These are phyloP conservation scores for Leuciscus idus DNA, from an alignment of 2,113 vertebrate species.

Conservation along the genomic window DNA sequence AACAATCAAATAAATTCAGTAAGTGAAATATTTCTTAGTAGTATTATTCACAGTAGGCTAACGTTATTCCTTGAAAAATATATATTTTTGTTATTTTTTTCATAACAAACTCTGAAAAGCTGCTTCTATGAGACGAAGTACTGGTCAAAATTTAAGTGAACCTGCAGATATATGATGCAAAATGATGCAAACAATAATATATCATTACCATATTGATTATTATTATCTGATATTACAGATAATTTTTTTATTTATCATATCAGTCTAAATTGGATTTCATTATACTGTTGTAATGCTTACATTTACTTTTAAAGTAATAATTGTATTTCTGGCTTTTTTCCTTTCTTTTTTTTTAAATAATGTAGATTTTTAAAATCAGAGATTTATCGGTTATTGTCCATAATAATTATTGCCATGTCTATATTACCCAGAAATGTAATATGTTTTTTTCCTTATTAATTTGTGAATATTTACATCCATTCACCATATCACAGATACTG, in stretches of 20 bases:
- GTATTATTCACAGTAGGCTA: not conserved
- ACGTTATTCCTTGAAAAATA: not conserved
- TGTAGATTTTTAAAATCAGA: not conserved
- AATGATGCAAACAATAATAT: not conserved
- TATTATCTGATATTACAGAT: too few relatives aligned
- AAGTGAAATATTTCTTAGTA: not conserved
- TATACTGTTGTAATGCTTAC: not conserved
- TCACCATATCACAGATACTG: not conserved
- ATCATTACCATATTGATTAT: too few relatives aligned
- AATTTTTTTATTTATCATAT: too few relatives aligned
- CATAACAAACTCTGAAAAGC: not conserved
- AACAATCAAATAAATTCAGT: not conserved
- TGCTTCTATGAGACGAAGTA: not conserved
- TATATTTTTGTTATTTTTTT: not conserved
- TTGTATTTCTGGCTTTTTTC: not conserved
- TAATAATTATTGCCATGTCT: not conserved
- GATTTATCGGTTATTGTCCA: not conserved
- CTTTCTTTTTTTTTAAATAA: too few relatives aligned
- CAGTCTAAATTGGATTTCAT: not conserved
- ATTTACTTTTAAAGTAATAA: too few relatives aligned
- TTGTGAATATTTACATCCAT: not conserved
- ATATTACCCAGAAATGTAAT: not conserved
- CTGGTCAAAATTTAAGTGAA: not conserved
- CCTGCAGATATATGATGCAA: not conserved
- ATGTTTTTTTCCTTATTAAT: not conserved